Evolutionary conservation across 2,797 vertebrate genomes (phyloP).

Genomic region (Danio albolineatus): DNA sequence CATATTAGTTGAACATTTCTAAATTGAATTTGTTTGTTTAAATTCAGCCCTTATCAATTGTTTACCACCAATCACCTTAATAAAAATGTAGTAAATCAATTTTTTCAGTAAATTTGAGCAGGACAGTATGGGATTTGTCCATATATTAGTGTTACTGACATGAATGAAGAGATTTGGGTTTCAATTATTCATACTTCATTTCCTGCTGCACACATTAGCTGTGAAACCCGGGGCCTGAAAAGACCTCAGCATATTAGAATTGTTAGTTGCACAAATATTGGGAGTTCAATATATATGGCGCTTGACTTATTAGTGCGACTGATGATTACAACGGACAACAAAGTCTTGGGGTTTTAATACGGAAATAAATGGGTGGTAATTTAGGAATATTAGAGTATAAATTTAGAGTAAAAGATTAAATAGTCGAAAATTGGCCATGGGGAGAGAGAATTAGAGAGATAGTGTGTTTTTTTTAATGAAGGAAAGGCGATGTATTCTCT

Average conservation of each 20-base stretch:
- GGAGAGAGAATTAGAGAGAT: conserved; percentile 51
- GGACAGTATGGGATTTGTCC: conserved; percentile 31
- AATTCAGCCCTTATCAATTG: too few relatives aligned
- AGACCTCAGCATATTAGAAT: conserved; percentile 52
- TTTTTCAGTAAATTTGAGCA: neutral
- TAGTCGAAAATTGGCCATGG: conserved; percentile 50
- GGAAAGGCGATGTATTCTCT: conserved; percentile 50
- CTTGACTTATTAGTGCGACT: conserved; percentile 45
- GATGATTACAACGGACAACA: conserved; percentile 44
- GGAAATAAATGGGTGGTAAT: conserved; percentile 49
- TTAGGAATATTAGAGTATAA: conserved; percentile 48
- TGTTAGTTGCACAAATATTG: conserved; percentile 48
- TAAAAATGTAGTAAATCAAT: too few relatives aligned
- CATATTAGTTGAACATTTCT: too few relatives aligned
- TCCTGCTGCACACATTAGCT: conserved; percentile 58
- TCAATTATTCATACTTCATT: conserved; percentile 60
- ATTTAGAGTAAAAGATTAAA: conserved; percentile 55
- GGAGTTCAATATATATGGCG: conserved; percentile 45
- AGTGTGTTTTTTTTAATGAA: conserved; percentile 33
- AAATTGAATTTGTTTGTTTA: too few relatives aligned
- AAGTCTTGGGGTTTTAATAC: conserved; percentile 45
- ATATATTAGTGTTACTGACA: conserved; percentile 46
- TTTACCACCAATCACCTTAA: too few relatives aligned
- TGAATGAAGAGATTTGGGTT: conserved; percentile 49
- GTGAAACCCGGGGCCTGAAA: conserved; percentile 50